Percentiles rank a stretch among this genome's conserved stretches.
phyloP scores from a whole-genome alignment of 2,888 invertebrate genomes.

The Agrilus biguttatus region DNA sequence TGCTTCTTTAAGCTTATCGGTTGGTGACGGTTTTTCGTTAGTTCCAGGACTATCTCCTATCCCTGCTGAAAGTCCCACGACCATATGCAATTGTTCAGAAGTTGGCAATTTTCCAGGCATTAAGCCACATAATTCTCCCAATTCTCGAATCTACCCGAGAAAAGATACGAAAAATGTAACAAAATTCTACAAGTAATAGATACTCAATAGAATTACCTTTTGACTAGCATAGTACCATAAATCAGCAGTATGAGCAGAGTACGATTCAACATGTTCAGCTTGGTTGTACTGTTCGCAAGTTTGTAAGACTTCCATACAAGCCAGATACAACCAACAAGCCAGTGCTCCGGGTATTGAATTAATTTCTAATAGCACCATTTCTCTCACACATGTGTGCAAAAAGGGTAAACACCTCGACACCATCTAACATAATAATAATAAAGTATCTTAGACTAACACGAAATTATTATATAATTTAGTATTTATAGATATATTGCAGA shows the following conservation, averaged over 20 bases:
- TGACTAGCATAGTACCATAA: slow-evolving; percentile 74
- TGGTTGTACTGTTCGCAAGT: slow-evolving; percentile 59
- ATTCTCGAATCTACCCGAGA: slow-evolving; percentile 50
- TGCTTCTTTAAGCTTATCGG: slow-evolving; percentile 78
- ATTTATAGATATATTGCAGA: too few relatives aligned
- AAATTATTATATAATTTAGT: neutral
- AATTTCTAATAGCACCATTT: slow-evolving; percentile 68
- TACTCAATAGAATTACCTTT: slow-evolving; percentile 19
- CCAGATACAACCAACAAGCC: slow-evolving; percentile 86
- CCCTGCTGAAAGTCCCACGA: slow-evolving; percentile 81
- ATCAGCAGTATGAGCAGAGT: slow-evolving; percentile 73
- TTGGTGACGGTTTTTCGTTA: slow-evolving; percentile 40
- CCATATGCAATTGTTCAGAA: slow-evolving; percentile 79
- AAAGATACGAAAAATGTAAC: neutral
- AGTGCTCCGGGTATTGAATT: slow-evolving; percentile 68
- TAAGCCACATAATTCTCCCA: slow-evolving; percentile 82
- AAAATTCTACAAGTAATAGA: neutral
- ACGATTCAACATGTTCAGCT: slow-evolving; percentile 54
- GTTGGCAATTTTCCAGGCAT: slow-evolving; percentile 69
- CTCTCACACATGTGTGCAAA: slow-evolving; percentile 77
- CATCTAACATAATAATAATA: slow-evolving; percentile 37
- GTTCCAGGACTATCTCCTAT: slow-evolving; percentile 62
- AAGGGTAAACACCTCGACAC: slow-evolving; percentile 81
- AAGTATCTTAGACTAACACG: neutral
- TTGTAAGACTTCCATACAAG: slow-evolving; percentile 71